Conservation (phyloP, 1,140 invertebrate genomes). For the Drepana arcuata region DNA sequence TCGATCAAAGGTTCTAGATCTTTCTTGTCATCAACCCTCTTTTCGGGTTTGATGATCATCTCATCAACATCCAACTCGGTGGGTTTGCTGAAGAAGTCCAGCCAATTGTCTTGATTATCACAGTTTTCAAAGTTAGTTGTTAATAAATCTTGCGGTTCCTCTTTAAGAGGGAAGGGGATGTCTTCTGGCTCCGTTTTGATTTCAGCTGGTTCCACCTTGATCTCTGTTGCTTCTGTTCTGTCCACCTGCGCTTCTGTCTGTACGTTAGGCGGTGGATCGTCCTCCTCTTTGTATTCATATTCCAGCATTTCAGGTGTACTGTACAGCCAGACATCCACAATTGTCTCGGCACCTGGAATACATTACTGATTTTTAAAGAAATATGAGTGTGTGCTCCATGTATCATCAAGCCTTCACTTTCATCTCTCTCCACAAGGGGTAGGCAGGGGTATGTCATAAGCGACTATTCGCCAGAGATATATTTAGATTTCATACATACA, state of each 20-base stretch:
- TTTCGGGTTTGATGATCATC: constrained; percentile 49
- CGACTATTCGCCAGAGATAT: no score
- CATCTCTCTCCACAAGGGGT: no score
- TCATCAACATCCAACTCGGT: constrained; percentile 52
- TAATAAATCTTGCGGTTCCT: constrained; percentile 8
- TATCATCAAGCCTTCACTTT: no score
- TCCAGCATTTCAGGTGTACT: constrained; percentile 60
- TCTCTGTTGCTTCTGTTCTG: constrained; percentile 2
- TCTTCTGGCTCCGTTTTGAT: constrained; percentile 5
- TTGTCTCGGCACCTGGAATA: constrained; percentile 81
- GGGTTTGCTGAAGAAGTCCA: constrained; percentile 52
- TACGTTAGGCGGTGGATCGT: neutral
- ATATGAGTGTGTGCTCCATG: neutral
- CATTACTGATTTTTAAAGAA: neutral
- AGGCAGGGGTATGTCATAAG: no score
- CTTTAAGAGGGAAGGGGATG: constrained; percentile 4
- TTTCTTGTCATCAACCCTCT: constrained; percentile 14
- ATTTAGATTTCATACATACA: no score
- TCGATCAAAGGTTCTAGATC: constrained; percentile 3
- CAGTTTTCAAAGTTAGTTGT: no score
- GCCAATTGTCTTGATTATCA: constrained; percentile 36
- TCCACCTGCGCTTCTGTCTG: constrained; percentile 2
- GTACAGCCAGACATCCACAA: constrained; percentile 80
- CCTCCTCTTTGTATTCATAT: constrained; percentile 38
- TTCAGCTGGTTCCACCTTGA: neutral